phyloP scores from a whole-genome alignment of 2,888 invertebrate species.

The Dorcus hopei region DNA sequence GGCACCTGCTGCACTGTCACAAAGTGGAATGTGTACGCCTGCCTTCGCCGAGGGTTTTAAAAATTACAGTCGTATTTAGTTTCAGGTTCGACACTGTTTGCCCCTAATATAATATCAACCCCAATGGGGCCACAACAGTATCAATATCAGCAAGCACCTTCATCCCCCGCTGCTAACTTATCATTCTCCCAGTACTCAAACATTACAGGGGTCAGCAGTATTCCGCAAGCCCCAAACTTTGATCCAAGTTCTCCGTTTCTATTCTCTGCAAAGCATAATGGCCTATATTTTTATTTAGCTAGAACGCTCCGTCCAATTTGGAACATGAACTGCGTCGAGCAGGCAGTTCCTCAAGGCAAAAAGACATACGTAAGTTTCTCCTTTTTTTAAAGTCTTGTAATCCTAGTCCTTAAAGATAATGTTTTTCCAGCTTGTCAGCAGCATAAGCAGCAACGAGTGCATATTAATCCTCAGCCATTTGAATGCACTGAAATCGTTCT shows the following conservation, averaged over 20 bases:
- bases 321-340: conserved; percentile 73
- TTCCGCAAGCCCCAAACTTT: conserved; percentile 9
- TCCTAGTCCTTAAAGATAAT: not conserved
- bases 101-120: conserved; percentile 47
- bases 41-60: not conserved
- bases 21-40: conserved; percentile 33
- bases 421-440: conserved; percentile 60
- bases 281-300: conserved; percentile 86
- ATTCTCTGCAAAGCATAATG: conserved; percentile 85
- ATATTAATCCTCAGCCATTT: conserved; percentile 71
- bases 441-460: conserved; percentile 68
- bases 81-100: conserved; percentile 30
- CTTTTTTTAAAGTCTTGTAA: no score
- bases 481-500: conserved; percentile 70
- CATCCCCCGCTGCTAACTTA: conserved; percentile 11
- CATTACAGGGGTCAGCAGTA: conserved; percentile 4
- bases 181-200: conserved; percentile 12
- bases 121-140: conserved; percentile 36
- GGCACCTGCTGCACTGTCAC: conserved; percentile 8
- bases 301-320: conserved; percentile 87
- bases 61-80: conserved; percentile 7
- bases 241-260: conserved; percentile 29
- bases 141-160: conserved; percentile 22
- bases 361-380: conserved; percentile 56
- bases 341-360: conserved; percentile 52